phyloP scores from a whole-genome alignment of 2,888 invertebrate genomes.

The Griposia aprilina region DNA sequence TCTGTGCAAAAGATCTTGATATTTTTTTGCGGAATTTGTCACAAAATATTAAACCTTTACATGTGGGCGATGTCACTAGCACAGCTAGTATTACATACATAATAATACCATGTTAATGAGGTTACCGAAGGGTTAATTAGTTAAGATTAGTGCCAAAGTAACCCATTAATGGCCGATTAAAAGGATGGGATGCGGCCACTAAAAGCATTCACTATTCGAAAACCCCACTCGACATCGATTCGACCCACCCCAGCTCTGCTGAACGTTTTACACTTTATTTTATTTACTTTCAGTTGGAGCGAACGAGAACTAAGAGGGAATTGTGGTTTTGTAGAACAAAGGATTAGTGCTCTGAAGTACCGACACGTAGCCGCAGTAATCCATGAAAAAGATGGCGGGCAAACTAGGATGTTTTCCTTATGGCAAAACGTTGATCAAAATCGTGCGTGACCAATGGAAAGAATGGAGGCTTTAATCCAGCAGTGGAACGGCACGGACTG shows the following conservation, averaged over 20 bases:
- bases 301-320: not conserved
- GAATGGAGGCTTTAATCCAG: not conserved
- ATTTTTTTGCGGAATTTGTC: not conserved
- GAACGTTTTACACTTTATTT: conserved; percentile 22
- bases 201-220: conserved; percentile 29
- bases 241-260: not conserved
- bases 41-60: not conserved
- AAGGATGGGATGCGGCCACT: conserved; percentile 2
- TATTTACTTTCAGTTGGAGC: conserved; percentile 12
- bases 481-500: not conserved
- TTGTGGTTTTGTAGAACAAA: not conserved
- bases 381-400: not conserved
- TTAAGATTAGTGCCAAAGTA: conserved; percentile 16
- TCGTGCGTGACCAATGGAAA: not conserved
- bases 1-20: not conserved
- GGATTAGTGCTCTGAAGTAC: conserved; percentile 4
- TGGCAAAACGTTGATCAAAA: not conserved
- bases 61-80: not conserved
- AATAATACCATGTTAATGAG: conserved; percentile 22
- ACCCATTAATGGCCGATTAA: conserved; percentile 21
- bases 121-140: conserved; percentile 20
- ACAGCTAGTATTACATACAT: not conserved
- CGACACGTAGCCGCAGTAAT: not conserved
- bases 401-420: no score
- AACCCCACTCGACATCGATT: conserved; percentile 17